Base-by-base conservation (phyloP, 2,113 vertebrate species). In the Glaucidium brasilianum region DNA sequence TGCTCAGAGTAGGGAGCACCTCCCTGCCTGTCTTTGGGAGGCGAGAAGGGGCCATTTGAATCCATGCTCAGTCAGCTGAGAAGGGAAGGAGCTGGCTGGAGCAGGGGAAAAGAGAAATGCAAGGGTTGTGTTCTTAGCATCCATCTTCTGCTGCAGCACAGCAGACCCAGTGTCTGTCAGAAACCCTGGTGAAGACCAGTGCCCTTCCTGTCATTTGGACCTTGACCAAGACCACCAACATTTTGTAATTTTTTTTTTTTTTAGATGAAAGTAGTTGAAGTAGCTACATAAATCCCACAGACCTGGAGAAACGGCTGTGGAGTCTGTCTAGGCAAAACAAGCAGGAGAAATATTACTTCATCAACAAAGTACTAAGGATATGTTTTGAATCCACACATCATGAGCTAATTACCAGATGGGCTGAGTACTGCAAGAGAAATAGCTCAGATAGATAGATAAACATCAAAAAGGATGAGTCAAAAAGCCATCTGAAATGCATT, bases 401-500 rank as follows among this genome's bases (percentile, higher is more conserved):
- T 71, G 72, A 94, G 49, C 90, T 82, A 90, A 94, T 88, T 75
- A 75, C 49, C 73, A 82, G 90, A 72, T 67, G 62, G 34, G 17
- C 43, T 60, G 76, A 91, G 34, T 60, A 53, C 56, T 35, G 66
- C 49, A 45, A 53, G 92, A 87, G 39, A 78, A 94, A 62, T 12
- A 78, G 49, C 34, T 78, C 47, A 64, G 50, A 66, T 25, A 49
- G 76, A 77, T 92, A 88, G 76, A 77, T 92, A 88, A 93, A 63
- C 35, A 82, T 90, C 56, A 88, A 72, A 80, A 88, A 68, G 18
- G 22, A 58, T 35, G 53, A 78, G 67, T 90, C 53, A 75, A 72
- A 84, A 72, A 90, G 21, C 52, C 56, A 89, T 89, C 69, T 85
- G 74, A 96, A 91, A 93, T 49, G 19, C 73, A 58, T 95, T 95